phyloP scores from a whole-genome alignment of 1,140 invertebrate genomes.

The Trachymyrmex cornetzi region DNA sequence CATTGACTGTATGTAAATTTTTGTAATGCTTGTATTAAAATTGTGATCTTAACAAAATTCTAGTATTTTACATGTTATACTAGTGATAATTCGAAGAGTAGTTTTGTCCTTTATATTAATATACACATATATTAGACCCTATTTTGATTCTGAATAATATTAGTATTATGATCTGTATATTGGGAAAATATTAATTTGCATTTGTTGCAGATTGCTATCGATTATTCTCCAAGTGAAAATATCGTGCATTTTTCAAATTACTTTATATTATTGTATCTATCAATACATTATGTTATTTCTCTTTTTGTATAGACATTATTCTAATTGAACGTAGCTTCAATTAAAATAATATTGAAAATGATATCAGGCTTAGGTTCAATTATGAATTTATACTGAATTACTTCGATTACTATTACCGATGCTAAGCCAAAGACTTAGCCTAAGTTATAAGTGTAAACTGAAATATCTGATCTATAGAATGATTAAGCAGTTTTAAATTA shows the following conservation, averaged over 20 bases:
- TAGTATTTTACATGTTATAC: slow-evolving; percentile 46
- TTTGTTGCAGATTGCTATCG: slow-evolving; percentile 26
- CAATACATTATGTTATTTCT: not conserved
- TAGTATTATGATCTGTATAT: slow-evolving; percentile 25
- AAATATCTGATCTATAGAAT: slow-evolving; percentile 35
- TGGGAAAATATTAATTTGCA: slow-evolving; percentile 7
- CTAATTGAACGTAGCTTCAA: slow-evolving; percentile 7
- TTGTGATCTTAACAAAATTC: slow-evolving; percentile 58
- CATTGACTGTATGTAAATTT: slow-evolving; percentile 66
- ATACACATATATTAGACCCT: slow-evolving; percentile 3
- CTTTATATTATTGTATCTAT: slow-evolving; percentile 11
- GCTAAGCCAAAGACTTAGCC: slow-evolving; percentile 64
- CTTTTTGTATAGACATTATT: not conserved
- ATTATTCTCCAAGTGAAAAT: slow-evolving; percentile 17
- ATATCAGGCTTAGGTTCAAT: not conserved
- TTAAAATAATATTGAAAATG: slow-evolving; percentile 40
- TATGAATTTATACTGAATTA: slow-evolving; percentile 39
- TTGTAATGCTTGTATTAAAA: slow-evolving; percentile 70
- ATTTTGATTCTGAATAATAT: slow-evolving; percentile 13
- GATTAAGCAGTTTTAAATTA: slow-evolving; percentile 46
- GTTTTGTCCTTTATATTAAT: slow-evolving; percentile 9
- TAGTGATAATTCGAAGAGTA: slow-evolving; percentile 29
- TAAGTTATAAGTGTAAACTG: slow-evolving; percentile 49
- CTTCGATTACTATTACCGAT: slow-evolving; percentile 48
- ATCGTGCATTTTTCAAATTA: slow-evolving; percentile 11